Evolutionary conservation across 2,113 vertebrate genomes (phyloP).

Genomic region (Apteryx owenii): DNA sequence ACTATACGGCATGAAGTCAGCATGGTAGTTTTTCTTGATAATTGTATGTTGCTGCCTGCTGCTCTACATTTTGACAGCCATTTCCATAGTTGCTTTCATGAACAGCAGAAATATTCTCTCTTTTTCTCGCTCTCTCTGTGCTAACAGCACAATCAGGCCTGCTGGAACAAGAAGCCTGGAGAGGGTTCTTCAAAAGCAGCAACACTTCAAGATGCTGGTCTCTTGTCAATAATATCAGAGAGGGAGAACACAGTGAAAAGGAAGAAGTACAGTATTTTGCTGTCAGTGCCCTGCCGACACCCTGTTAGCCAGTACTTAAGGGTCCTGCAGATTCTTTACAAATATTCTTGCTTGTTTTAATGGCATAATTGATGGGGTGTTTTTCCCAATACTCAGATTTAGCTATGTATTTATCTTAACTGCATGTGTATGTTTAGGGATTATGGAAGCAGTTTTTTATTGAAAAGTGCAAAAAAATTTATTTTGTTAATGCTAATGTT

Average conservation of each 20-base stretch:
- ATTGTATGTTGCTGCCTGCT: slow-evolving; percentile 85
- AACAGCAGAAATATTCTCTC: slow-evolving; percentile 84
- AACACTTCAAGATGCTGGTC: slow-evolving; percentile 76
- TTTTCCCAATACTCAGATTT: slow-evolving; percentile 67
- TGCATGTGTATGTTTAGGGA: slow-evolving; percentile 27
- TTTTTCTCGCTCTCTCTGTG: slow-evolving; percentile 77
- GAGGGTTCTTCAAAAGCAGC: slow-evolving; percentile 83
- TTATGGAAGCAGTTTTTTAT: slow-evolving; percentile 59
- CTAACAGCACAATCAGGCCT: slow-evolving; percentile 79
- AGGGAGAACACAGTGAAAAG: slow-evolving; percentile 55
- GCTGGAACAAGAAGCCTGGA: slow-evolving; percentile 80
- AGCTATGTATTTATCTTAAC: slow-evolving; percentile 59
- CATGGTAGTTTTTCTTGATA: slow-evolving; percentile 83
- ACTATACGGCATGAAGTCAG: slow-evolving; percentile 81
- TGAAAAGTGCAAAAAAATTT: slow-evolving; percentile 22
- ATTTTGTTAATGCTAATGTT: slow-evolving; percentile 37
- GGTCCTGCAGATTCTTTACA: slow-evolving; percentile 64
- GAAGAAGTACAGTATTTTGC: slow-evolving; percentile 67
- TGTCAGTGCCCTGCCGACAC: slow-evolving; percentile 69
- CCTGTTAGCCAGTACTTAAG: slow-evolving; percentile 66
- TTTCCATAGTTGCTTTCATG: slow-evolving; percentile 84
- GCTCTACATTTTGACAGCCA: slow-evolving; percentile 84
- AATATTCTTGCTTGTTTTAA: slow-evolving; percentile 66
- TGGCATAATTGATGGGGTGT: slow-evolving; percentile 37
- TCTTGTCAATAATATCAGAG: slow-evolving; percentile 77